Percentiles rank a stretch among this genome's conserved stretches.
These are phyloP conservation scores for Trematocara zebra DNA, from an alignment of 2,113 vertebrate genomes.

Conservation along the genomic window DNA sequence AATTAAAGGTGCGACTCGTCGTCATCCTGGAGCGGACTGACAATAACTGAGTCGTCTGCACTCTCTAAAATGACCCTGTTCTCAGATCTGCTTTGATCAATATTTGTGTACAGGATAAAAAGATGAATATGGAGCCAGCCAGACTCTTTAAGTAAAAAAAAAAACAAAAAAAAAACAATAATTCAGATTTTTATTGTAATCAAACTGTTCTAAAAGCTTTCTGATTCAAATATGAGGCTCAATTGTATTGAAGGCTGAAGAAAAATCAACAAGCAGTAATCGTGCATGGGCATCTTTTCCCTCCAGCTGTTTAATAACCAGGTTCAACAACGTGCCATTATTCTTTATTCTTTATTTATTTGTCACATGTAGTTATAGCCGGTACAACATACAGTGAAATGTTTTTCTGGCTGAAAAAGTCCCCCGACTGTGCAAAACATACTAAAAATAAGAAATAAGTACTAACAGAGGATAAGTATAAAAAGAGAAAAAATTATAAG, in stretches of 20 bases:
- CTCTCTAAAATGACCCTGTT: background rate
- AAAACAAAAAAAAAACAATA: background rate
- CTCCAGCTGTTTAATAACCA: background rate
- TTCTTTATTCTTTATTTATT: too few relatives aligned
- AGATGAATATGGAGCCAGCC: background rate
- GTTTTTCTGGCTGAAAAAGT: too few relatives aligned
- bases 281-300: background rate
- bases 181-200: background rate
- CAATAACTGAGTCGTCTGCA: background rate
- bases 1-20: fast-evolving
- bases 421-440: too few relatives aligned
- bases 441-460: too few relatives aligned
- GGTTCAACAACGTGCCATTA: background rate
- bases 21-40: background rate
- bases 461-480: too few relatives aligned
- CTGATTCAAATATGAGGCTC: background rate
- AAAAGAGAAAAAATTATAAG: too few relatives aligned
- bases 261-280: background rate
- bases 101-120: background rate
- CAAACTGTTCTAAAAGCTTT: background rate
- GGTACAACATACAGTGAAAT: too few relatives aligned
- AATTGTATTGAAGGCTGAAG: background rate
- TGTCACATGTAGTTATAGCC: too few relatives aligned
- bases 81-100: background rate
- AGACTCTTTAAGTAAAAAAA: background rate